A percentile compares a stretch with the other conserved stretches of the same genome.
phyloP scores from a whole-genome alignment of 2,888 invertebrate genomes.

The Macaria notata region DNA sequence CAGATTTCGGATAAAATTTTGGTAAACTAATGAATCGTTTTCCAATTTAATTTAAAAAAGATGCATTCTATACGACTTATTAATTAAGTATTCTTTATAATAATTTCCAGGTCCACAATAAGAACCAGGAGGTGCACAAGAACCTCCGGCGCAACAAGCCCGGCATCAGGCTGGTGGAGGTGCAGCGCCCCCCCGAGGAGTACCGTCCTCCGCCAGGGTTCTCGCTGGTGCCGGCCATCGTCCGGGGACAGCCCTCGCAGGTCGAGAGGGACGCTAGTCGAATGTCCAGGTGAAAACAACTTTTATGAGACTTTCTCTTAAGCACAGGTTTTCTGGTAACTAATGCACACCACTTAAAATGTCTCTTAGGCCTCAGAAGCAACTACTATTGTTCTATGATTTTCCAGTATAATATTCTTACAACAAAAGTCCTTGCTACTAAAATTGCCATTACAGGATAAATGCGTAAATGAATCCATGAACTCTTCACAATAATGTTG shows the following conservation, averaged over 20 bases:
- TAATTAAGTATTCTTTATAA: too few relatives aligned
- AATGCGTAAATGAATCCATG: too few relatives aligned
- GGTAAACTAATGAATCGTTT: too few relatives aligned
- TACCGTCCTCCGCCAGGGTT: constrained; percentile 85
- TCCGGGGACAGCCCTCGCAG: constrained; percentile 64
- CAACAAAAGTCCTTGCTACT: too few relatives aligned
- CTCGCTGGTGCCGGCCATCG: constrained; percentile 80
- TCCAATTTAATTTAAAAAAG: too few relatives aligned
- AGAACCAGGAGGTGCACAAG: constrained; percentile 86
- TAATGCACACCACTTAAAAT: neutral
- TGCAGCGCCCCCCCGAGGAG: constrained; percentile 79
- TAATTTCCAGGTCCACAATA: constrained; percentile 84
- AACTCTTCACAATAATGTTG: too few relatives aligned
- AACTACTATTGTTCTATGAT: too few relatives aligned
- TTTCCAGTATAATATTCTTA: too few relatives aligned
- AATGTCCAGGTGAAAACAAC: constrained; percentile 60
- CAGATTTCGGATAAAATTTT: too few relatives aligned
- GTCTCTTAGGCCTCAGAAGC: too few relatives aligned
- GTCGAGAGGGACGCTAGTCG: constrained; percentile 67
- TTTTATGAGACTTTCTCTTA: neutral
- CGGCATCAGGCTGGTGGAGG: constrained; percentile 77
- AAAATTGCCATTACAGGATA: too few relatives aligned
- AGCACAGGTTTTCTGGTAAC: neutral
- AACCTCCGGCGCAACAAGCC: constrained; percentile 84
- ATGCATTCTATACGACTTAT: too few relatives aligned